phyloP scores from a whole-genome alignment of 2,888 invertebrate species.

The Ectobius pallidus region DNA sequence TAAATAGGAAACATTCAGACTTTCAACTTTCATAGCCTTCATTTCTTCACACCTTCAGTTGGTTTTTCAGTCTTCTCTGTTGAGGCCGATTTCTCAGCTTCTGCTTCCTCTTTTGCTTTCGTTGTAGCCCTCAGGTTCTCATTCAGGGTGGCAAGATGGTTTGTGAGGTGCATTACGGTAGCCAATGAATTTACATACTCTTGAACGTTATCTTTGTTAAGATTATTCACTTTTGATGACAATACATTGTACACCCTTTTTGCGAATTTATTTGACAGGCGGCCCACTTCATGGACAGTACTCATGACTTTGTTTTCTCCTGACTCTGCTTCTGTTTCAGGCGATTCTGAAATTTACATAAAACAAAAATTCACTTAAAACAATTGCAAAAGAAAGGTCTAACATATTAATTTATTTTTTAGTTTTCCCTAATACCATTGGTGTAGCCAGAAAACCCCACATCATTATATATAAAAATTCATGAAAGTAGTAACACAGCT shows the following conservation, averaged over 20 bases:
- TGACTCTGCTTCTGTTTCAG: background rate
- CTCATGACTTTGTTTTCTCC: constrained; percentile 67
- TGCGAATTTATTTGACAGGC: constrained; percentile 73
- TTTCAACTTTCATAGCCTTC: no score
- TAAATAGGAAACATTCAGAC: no score
- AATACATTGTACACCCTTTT: constrained; percentile 72
- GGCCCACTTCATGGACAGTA: constrained; percentile 74
- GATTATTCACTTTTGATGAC: constrained; percentile 62
- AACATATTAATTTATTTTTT: background rate
- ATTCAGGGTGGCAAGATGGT: constrained; percentile 54
- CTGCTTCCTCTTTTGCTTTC: no score
- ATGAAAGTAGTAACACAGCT: no score
- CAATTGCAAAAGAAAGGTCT: no score
- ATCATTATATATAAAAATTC: no score
- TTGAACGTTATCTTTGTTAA: constrained; percentile 58
- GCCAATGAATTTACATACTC: constrained; percentile 59
- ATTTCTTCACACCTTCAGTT: no score
- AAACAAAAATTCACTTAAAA: no score
- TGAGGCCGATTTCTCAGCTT: no score
- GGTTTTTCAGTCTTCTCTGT: no score
- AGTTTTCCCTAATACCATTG: no score
- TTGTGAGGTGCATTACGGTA: constrained; percentile 58
- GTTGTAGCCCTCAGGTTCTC: background rate
- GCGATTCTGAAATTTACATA: background rate
- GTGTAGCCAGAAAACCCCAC: no score